Evolutionary conservation across 2,797 vertebrate genomes (phyloP), one percentile per base, ranked within the genome.

Genomic region (Enteromius paludinosus): DNA sequence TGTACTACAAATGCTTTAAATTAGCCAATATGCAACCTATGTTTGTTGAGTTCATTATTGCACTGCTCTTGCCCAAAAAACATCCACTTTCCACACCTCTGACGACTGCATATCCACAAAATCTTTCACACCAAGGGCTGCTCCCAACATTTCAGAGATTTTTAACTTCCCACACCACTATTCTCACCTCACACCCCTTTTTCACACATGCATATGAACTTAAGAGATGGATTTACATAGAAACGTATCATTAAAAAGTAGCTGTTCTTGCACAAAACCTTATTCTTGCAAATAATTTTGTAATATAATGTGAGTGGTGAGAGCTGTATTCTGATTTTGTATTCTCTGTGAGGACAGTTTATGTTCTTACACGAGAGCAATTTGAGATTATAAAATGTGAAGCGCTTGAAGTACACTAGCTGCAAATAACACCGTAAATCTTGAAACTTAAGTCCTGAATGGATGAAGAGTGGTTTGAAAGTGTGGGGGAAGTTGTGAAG

Each of bases 71-170:
- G 70, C 87, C 62, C 75, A 28, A 43, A 77, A 28, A 43, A 30
- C 74, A 79, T 66, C 30, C 70, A 78, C 78, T 73, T 25, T 79
- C 70, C 41, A 62, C 62, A 38, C 61, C 82, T 85, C 83, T 56
- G 79, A 86, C 79, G 83, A 84, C 91, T 91, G 86, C 56, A 65
- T 82, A 87, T 88, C 88, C 91, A 93, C 90, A 94, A 93, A 93
- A 87, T 64, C 87, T 79, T 84, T 83, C 74, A 89, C 90, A 90
- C 89, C 89, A 66, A 88, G 88, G 87, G 86, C 70, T 86, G 87
- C 84, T 87, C 85, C 83, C 45, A 15, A 64, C 79, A 86, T 85
- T 88, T 89, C 87, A 86, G 82, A 82, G 82, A 87, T 90, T 88
- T 86, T 89, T 71, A 79, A 86, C 85, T 76, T 84, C 28, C 86